phyloP scores from a whole-genome alignment of 2,888 invertebrate genomes.

The Eilema caniola region DNA sequence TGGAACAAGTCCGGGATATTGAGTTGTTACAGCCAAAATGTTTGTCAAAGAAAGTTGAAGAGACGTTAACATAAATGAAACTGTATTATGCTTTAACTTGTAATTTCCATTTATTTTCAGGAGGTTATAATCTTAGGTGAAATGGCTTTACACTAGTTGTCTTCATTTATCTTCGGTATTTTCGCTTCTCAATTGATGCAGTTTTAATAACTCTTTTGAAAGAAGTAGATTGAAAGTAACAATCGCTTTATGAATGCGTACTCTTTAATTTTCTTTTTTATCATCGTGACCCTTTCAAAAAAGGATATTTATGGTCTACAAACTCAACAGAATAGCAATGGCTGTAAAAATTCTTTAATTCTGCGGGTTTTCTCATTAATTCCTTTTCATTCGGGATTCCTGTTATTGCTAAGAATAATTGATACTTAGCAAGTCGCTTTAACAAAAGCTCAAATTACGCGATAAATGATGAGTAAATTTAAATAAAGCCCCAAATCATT shows the following conservation, averaged over 20 bases:
- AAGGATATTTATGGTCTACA: constrained; percentile 54
- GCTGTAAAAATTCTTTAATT: constrained; percentile 56
- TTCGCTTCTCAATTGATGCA: constrained; percentile 55
- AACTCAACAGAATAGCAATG: constrained; percentile 35
- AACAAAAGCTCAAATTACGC: constrained; percentile 35
- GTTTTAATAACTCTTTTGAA: constrained; percentile 56
- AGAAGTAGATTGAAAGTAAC: constrained; percentile 55
- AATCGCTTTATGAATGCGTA: constrained; percentile 64
- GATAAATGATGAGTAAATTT: constrained; percentile 30
- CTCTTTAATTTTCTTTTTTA: constrained; percentile 69
- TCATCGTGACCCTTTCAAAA: constrained; percentile 62
- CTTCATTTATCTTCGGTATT: constrained; percentile 36
- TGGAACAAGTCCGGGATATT: constrained; percentile 49
- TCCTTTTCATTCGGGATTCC: constrained; percentile 44
- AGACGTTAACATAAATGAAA: constrained; percentile 41
- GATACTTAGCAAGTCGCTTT: constrained; percentile 46
- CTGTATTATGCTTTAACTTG: constrained; percentile 22
- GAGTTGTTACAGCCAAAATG: constrained; percentile 47
- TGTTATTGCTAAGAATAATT: constrained; percentile 57
- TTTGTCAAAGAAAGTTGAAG: constrained; percentile 38
- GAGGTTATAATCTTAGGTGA: not conserved
- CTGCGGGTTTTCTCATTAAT: constrained; percentile 57
- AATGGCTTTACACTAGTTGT: constrained; percentile 24
- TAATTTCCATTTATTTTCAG: constrained; percentile 18
- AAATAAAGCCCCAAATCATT: constrained; percentile 21